Percentiles rank a stretch among this genome's conserved stretches.
phyloP scores from a whole-genome alignment of 2,888 invertebrate genomes.

The Villa cingulata region DNA sequence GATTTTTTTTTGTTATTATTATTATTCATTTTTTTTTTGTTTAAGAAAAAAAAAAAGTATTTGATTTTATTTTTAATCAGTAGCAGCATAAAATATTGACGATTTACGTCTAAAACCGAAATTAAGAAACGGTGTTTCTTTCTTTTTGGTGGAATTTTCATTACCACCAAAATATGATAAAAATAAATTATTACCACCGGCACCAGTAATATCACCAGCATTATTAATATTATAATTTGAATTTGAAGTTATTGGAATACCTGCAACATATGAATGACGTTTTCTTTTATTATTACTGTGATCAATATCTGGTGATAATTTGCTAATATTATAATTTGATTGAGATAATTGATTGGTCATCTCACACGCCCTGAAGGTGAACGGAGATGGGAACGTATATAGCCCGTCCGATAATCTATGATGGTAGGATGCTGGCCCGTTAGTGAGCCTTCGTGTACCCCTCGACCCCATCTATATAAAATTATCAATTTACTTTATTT shows the following conservation, averaged over 20 bases:
- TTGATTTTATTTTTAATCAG: too few relatives aligned
- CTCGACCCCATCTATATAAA: slow-evolving; percentile 64
- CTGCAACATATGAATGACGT: neutral
- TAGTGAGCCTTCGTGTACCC: slow-evolving; percentile 41
- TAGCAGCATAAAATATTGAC: slow-evolving; percentile 33
- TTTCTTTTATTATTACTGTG: neutral
- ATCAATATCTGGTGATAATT: neutral
- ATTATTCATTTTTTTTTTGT: too few relatives aligned
- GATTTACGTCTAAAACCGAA: slow-evolving; percentile 34
- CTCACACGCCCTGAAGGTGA: slow-evolving; percentile 87
- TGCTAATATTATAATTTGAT: neutral
- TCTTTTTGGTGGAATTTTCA: slow-evolving; percentile 31
- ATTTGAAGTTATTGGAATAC: neutral
- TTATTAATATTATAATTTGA: neutral
- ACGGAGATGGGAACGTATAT: slow-evolving; percentile 81
- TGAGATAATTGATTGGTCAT: slow-evolving; percentile 49
- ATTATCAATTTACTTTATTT: too few relatives aligned
- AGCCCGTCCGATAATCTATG: slow-evolving; percentile 41
- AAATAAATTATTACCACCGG: slow-evolving; percentile 22
- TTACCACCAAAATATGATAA: slow-evolving; percentile 34
- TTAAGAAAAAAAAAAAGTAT: too few relatives aligned
- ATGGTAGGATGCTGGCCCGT: slow-evolving; percentile 36
- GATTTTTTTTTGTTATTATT: too few relatives aligned
- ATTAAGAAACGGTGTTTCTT: slow-evolving; percentile 36
- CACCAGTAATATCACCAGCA: slow-evolving; percentile 9